Evolutionary conservation across 1,140 invertebrate species (phyloP).

Genomic region (Sarcophaga bullata): DNA sequence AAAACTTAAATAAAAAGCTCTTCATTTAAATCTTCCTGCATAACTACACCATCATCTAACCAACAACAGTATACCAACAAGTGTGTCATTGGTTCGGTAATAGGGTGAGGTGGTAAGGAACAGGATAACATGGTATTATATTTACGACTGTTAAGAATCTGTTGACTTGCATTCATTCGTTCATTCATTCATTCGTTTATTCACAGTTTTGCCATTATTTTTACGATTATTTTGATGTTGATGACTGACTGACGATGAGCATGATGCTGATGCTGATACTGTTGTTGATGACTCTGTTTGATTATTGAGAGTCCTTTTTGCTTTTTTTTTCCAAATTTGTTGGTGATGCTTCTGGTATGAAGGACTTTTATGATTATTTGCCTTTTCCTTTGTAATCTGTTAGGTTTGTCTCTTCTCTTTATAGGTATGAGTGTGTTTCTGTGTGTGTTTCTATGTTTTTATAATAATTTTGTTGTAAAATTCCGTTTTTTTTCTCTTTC

Average conservation of each 20-base stretch:
- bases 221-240: slow-evolving; percentile 57
- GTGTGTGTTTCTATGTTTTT: neutral
- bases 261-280: slow-evolving; percentile 1
- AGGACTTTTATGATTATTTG: slow-evolving; percentile 28
- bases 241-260: too few relatives aligned
- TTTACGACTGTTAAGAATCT: slow-evolving; percentile 52
- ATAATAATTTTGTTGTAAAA: slow-evolving; percentile 21
- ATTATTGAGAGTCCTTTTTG: slow-evolving; percentile 40
- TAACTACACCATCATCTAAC: neutral
- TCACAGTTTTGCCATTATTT: slow-evolving; percentile 43
- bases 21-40: slow-evolving; percentile 43
- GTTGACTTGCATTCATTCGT: neutral
- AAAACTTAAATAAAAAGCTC: slow-evolving; percentile 43
- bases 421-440: neutral
- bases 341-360: neutral
- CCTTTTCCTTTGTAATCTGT: slow-evolving; percentile 33
- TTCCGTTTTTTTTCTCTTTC: neutral
- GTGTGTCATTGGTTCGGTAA: too few relatives aligned
- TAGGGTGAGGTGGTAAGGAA: neutral
- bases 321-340: slow-evolving; percentile 27
- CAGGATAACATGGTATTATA: slow-evolving; percentile 39
- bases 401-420: neutral
- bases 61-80: neutral
- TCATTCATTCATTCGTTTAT: too few relatives aligned
- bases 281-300: slow-evolving; percentile 44